Conservation (phyloP, 2,888 invertebrate species). For the Steinernema carpocapsae region DNA sequence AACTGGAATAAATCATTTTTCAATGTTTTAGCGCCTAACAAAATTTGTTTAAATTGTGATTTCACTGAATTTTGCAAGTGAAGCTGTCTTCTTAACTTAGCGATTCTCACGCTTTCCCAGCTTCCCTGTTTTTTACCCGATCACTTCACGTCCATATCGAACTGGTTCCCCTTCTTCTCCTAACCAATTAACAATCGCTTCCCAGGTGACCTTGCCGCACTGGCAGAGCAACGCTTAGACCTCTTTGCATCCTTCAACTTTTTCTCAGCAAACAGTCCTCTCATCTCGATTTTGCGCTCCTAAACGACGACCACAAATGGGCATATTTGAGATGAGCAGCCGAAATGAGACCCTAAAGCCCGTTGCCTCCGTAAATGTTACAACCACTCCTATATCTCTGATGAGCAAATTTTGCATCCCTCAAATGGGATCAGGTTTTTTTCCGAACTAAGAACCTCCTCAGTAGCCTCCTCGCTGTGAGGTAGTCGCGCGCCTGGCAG, state of each 20-base stretch:
- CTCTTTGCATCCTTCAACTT: slow-evolving; percentile 4
- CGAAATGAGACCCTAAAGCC: not conserved
- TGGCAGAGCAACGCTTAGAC: not conserved
- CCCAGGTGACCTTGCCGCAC: slow-evolving; percentile 20
- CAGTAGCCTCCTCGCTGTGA: slow-evolving; percentile 3
- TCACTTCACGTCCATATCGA: not conserved
- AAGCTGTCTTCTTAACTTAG: too few relatives aligned
- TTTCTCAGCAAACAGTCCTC: not conserved
- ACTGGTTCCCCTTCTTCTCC: not conserved
- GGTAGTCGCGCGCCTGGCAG: not conserved
- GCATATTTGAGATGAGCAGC: too few relatives aligned
- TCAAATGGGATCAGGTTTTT: slow-evolving; percentile 23
- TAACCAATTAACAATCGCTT: slow-evolving; percentile 23
- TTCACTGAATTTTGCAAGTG: too few relatives aligned
- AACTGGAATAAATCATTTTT: too few relatives aligned
- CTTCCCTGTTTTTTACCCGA: too few relatives aligned
- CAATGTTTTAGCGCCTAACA: too few relatives aligned
- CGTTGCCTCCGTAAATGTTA: not conserved
- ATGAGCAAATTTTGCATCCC: not conserved
- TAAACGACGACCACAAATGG: not conserved
- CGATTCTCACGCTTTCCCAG: too few relatives aligned
- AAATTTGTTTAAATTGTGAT: too few relatives aligned
- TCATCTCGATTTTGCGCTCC: not conserved
- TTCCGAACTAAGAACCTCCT: not conserved
- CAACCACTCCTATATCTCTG: not conserved